Conservation (phyloP, 2,797 vertebrate species). For the Scolopax rusticola region DNA sequence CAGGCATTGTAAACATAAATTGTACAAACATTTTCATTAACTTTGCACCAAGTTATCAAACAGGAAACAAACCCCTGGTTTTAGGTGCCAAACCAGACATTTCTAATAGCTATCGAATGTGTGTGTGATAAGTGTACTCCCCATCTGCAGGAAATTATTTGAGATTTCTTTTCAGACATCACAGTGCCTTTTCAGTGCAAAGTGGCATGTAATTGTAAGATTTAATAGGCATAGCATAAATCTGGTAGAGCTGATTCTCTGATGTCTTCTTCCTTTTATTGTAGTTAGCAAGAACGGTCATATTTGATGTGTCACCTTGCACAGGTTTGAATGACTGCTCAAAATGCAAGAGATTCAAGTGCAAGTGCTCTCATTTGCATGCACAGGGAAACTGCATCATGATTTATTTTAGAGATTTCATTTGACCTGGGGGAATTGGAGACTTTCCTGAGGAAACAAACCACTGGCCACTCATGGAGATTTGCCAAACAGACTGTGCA, state of each 20-base stretch:
- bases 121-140: background rate
- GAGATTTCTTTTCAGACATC: background rate
- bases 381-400: background rate
- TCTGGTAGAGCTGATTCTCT: background rate
- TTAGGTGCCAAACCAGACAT: background rate
- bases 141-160: background rate
- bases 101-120: background rate
- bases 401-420: conserved; percentile 13
- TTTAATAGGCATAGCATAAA: background rate
- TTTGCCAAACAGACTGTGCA: background rate
- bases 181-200: background rate
- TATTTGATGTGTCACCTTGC: background rate
- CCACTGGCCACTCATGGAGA: background rate
- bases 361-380: background rate
- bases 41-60: background rate
- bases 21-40: background rate
- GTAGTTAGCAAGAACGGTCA: background rate
- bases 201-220: background rate
- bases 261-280: background rate
- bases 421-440: background rate
- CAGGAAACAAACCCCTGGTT: background rate
- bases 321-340: conserved; percentile 9
- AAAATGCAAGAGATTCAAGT: background rate
- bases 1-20: background rate
- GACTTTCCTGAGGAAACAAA: background rate